These are phyloP conservation scores for Archaeoteleia sp. DNA, from an alignment of 2,888 invertebrate species.

Conservation along the genomic window DNA sequence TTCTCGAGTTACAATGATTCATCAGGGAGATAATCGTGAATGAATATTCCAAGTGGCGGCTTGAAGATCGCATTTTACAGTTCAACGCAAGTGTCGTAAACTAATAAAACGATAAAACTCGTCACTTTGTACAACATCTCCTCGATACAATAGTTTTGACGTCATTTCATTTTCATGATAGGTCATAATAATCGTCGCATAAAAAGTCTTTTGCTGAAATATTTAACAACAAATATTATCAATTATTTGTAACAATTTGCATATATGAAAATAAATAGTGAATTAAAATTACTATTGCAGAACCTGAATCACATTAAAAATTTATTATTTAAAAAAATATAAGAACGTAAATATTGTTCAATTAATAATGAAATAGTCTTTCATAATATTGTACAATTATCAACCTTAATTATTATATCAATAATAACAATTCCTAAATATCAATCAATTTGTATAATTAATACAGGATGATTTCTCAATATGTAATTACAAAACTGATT, in stretches of 20 bases:
- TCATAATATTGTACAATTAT: too few species aligned
- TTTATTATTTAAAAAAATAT: too few species aligned
- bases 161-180: slow-evolving; percentile 23
- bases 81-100: slow-evolving; percentile 42
- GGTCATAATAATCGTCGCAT: slow-evolving; percentile 13
- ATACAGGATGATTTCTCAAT: too few species aligned
- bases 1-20: slow-evolving; percentile 39
- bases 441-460: too few species aligned
- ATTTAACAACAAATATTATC: slow-evolving; percentile 1
- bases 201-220: slow-evolving; percentile 22
- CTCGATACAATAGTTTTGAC: slow-evolving; percentile 40
- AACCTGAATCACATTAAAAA: too few species aligned
- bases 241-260: slow-evolving; percentile 24
- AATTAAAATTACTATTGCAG: too few species aligned
- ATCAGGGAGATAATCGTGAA: slow-evolving; percentile 29
- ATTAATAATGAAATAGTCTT: too few species aligned
- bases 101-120: slow-evolving; percentile 55
- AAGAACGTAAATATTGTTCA: too few species aligned
- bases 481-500: too few species aligned
- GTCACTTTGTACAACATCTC: slow-evolving; percentile 46
- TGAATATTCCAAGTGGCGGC: slow-evolving; percentile 37
- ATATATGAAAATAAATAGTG: too few species aligned
- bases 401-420: too few species aligned
- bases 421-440: too few species aligned
- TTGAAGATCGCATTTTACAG: slow-evolving; percentile 42